Evolutionary conservation across 2,113 vertebrate species (phyloP), one percentile per base, ranked within the genome.

Genomic region (Tringa solitaria): DNA sequence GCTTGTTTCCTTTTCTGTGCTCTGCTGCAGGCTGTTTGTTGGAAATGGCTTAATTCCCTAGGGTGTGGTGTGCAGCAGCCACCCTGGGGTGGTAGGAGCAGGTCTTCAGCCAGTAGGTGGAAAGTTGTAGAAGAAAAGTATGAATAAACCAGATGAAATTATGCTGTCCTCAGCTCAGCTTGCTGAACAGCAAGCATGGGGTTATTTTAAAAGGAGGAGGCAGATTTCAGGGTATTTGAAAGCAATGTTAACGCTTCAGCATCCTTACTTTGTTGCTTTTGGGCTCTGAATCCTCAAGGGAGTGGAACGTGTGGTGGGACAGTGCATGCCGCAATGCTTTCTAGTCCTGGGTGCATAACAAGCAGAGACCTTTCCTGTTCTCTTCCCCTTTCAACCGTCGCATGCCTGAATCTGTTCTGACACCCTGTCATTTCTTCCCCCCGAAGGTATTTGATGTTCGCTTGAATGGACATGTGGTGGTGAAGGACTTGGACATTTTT

Each of bases 401-500:
- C 1, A 5, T 37, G 65, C 48, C 46, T 67, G 45, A 67, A 75
- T 94, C 46, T 5, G 8, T 60, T 74, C 27, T 96, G 89, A 83
- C 90, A 65, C 69, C 35, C 78, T 91, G 93, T 76, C 76, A 28
- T 86, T 87, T 96, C 72, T 94, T 95, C 45, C 28, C 53, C 54
- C 59, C 93, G 33, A 91, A 99, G 99, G 99, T 99, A 35, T 99
- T 99, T 97, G 99, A 99, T 67, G 99, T 99, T 67, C 98, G 99
- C 88, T 97, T 99, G 79, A 99, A 99, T 12, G 99, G 99, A 90
- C 99, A 99, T 2, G 97, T 99, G 12, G 99, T 99, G 90, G 99
- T 99, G 94, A 99, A 99, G 96, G 99, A 99, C 97, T 97, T 99
- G 97, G 99, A 99, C 94, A 99, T 99, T 97, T 99, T 99, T 96